Evolutionary conservation across 2,888 invertebrate species (phyloP), one percentile per base, ranked within the genome.

Genomic region (Bombylius discolor): DNA sequence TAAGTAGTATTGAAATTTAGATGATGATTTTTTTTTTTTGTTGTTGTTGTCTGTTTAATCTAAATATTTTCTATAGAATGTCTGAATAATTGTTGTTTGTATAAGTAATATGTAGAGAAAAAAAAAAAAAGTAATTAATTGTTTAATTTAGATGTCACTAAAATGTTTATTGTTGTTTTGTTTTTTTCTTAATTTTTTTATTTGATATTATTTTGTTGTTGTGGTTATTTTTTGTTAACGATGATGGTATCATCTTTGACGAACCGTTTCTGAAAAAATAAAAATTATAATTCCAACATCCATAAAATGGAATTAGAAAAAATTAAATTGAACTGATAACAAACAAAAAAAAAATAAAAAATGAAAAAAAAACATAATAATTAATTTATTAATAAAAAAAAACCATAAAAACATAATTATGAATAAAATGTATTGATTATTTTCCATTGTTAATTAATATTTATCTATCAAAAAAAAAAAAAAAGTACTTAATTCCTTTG

Each of bases 241-340:
- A 62, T 23, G 23, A 23, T 63, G 66, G 65, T 63, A 63, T 70
- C 70, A 63, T 70, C 68, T 68, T 71, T 71, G 69, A 68, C 72
- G 73, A 76, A 72, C 70, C 78, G 74, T 71, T 77, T 78, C 78
- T 78, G 78, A 62, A 78, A 78, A 64, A 66, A 65, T 63, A 70
- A 65, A 65, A 47, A 45, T 11, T 45, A 42, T 42, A 42, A 49
- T 36, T 49, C 54, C 54, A 54, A 12, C 49, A 33, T 54, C 54
- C 54, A 54, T 23, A 50, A 47, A 53, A 14, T 46, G 47, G 32
- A 31, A 50, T 46, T n/a, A 45, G 9, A 44, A 32, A 49, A 36
- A 44, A 39, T 42, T 36, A 46, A 31, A 55, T 36, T 13, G 36
- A 51, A 51, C 8, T 42, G 11, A 11, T 11, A 11, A 51, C 13